Evolutionary conservation across 2,797 vertebrate genomes (phyloP).

Genomic region (Acanthurus tractus): DNA sequence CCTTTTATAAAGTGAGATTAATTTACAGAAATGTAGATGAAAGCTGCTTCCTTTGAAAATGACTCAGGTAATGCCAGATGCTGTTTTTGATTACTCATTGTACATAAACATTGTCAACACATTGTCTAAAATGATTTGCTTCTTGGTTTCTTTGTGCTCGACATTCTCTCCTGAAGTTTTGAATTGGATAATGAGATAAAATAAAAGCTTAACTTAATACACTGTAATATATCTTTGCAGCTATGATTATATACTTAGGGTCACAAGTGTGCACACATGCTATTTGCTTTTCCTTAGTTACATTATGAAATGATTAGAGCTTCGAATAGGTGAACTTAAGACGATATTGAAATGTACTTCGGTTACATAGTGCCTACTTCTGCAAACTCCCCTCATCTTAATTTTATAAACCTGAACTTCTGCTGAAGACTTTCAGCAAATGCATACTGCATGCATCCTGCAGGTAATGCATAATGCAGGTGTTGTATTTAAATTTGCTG

Average conservation of each 20-base stretch:
- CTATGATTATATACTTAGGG: slow-evolving; percentile 22
- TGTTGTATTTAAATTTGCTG: slow-evolving; percentile 36
- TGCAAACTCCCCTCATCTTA: slow-evolving; percentile 52
- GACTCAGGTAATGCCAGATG: not conserved
- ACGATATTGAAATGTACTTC: slow-evolving; percentile 61
- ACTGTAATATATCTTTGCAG: slow-evolving; percentile 21
- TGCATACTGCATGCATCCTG: slow-evolving; percentile 26
- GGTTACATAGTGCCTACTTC: slow-evolving; percentile 30
- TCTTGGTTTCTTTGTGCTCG: not conserved
- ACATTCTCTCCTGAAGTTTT: not conserved
- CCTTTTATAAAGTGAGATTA: not conserved
- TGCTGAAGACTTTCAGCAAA: slow-evolving; percentile 30
- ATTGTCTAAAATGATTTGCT: slow-evolving; percentile 1
- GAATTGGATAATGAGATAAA: slow-evolving; percentile 34
- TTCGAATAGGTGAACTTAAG: slow-evolving; percentile 41
- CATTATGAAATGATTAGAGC: slow-evolving; percentile 37
- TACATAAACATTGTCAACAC: not conserved
- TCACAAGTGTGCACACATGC: slow-evolving; percentile 12
- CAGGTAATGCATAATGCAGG: slow-evolving; percentile 53
- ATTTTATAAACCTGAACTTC: slow-evolving; percentile 59
- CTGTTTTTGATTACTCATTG: slow-evolving; percentile 21
- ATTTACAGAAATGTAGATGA: too few relatives aligned
- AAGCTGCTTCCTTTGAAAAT: not conserved
- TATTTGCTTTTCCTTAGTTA: slow-evolving; percentile 51
- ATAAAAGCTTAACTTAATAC: slow-evolving; percentile 13